A percentile compares a stretch with the other conserved stretches of the same genome.
These are phyloP conservation scores for Rynchops niger DNA, from an alignment of 2,113 vertebrate genomes.

Conservation along the genomic window DNA sequence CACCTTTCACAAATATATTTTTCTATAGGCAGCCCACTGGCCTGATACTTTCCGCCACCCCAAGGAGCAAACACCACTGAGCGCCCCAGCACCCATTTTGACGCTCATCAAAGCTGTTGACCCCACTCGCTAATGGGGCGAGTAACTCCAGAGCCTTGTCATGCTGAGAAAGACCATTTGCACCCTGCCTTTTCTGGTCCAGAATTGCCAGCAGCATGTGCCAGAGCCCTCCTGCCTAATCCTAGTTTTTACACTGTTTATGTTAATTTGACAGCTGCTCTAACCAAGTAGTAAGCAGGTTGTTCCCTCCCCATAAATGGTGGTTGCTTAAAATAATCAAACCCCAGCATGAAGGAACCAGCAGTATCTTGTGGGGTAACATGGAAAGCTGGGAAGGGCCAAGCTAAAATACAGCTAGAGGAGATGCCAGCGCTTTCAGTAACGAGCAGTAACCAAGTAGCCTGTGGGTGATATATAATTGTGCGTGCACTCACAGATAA, in stretches of 20 bases:
- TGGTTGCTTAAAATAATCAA: background rate
- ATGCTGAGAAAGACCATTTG: background rate
- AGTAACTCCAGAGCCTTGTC: background rate
- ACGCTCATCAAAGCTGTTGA: background rate
- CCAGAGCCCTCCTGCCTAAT: background rate
- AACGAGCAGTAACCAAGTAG: background rate
- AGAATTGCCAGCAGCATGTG: background rate
- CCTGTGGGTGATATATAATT: background rate
- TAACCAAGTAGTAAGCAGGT: background rate
- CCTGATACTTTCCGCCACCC: background rate
- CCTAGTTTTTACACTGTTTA: background rate
- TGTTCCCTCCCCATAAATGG: slow-evolving; percentile 42
- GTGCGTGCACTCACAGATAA: background rate
- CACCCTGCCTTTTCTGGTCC: background rate
- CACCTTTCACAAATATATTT: background rate
- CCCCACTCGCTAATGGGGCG: rapidly evolving
- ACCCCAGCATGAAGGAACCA: background rate
- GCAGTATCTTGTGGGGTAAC: background rate
- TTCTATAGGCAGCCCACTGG: background rate
- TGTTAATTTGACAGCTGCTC: background rate
- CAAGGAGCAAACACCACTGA: background rate
- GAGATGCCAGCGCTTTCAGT: background rate
- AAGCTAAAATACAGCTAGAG: background rate
- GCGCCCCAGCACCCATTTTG: background rate
- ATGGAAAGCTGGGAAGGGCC: background rate